Conservation (phyloP, 2,797 vertebrate genomes). For the Rhinatrema bivittatum region DNA sequence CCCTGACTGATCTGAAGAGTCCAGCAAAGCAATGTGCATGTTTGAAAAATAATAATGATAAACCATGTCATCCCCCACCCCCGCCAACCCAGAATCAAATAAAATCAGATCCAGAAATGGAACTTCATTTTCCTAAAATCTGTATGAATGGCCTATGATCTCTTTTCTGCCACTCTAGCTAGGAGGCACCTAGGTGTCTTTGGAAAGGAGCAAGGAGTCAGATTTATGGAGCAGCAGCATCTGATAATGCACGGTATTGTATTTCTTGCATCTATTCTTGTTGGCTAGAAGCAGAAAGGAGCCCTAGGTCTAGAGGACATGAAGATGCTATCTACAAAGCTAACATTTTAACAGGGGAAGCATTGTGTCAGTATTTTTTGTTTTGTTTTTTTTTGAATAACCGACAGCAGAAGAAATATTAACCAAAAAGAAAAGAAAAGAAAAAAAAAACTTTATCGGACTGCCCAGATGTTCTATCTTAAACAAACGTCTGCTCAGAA, state of each 20-base stretch:
- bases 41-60: too few relatives aligned
- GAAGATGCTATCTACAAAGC: slow-evolving; percentile 41
- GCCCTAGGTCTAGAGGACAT: not conserved
- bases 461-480: slow-evolving; percentile 53
- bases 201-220: too few relatives aligned
- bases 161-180: slow-evolving; percentile 10
- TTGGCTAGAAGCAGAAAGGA: slow-evolving; percentile 28
- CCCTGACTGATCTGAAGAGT: too few relatives aligned
- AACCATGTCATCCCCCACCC: not conserved
- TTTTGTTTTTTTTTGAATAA: too few relatives aligned
- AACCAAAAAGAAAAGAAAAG: too few relatives aligned
- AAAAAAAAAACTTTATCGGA: slow-evolving; percentile 40
- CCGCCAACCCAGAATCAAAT: too few relatives aligned
- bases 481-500: slow-evolving; percentile 58
- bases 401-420: slow-evolving; percentile 48
- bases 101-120: too few relatives aligned
- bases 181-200: slow-evolving; percentile 18
- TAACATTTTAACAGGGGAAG: slow-evolving; percentile 41
- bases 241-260: slow-evolving; percentile 19
- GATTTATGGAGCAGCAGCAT: slow-evolving; percentile 16
- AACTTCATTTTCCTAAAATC: not conserved
- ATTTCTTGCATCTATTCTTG: slow-evolving; percentile 32
- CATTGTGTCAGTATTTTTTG: slow-evolving; percentile 42
- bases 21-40: too few relatives aligned
- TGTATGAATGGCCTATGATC: not conserved